Evolutionary conservation across 2,113 vertebrate genomes (phyloP), one percentile per base, ranked within the genome.

Genomic region (Solenodon paradoxus): DNA sequence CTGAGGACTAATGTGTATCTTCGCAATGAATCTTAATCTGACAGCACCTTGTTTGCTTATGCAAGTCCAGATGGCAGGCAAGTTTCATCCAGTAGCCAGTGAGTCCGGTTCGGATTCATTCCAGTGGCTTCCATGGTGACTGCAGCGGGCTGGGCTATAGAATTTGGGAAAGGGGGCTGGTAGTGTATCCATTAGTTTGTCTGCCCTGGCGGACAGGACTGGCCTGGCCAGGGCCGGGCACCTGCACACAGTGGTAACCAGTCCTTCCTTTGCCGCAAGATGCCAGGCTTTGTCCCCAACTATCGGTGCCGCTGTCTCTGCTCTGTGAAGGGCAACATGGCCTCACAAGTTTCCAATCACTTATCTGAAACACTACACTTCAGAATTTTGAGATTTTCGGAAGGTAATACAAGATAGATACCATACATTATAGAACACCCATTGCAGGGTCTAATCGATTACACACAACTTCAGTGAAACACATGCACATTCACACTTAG

Each of bases 181-280:
- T 9, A 9, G 13, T 12, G n/a, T 38, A 16, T 38, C 61, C 57
- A 42, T 69, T 61, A 68, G 9, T 22, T 47, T 19, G n/a, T 10
- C 26, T 51, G 8, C 35, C 49, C 22, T 11, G 40, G 59, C 4
- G 7, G 20, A 9, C 5, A 55, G 19, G 7, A 10, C 10, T 19
- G 2, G 3, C 35, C 55, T 35, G 63, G 86, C 4, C 6, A 72
- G 30, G 9, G 71, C 80, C 0, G 9, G 42, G 61, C 20, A 49
- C 45, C 13, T 26, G 12, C 0, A 2, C 2, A 4, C 8, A 8
- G 53, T 0, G 22, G 10, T 12, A 19, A 17, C 0, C 0, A 2
- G 7, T 15, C 66, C 53, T 5, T 12, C 26, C 24, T 57, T 53
- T 4, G 4, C 22, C 1, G 12, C 9, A 26, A 59, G 26, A 1